Percentiles rank a stretch among this genome's conserved stretches.
phyloP scores from a whole-genome alignment of 2,888 invertebrate genomes.

The Spilarctia lutea region DNA sequence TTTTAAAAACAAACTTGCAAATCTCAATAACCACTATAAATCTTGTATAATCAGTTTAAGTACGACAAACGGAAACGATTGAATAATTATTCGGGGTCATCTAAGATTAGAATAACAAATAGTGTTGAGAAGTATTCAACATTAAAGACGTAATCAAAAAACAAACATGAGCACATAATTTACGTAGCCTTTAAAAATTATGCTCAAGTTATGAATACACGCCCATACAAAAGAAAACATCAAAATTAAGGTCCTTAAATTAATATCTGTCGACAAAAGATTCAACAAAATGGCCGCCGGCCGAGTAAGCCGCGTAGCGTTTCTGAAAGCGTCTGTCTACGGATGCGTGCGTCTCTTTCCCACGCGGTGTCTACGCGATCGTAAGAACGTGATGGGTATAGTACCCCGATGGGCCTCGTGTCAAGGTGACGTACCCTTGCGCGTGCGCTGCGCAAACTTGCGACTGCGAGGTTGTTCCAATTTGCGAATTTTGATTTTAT shows the following conservation, averaged over 20 bases:
- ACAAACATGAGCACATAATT: conserved; percentile 12
- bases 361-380: conserved; percentile 63
- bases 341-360: conserved; percentile 68
- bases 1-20: neutral
- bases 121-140: conserved; percentile 34
- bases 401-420: conserved; percentile 80
- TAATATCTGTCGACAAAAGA: conserved; percentile 74
- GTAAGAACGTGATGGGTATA: conserved; percentile 64
- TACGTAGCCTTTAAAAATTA: neutral
- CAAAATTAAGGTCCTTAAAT: conserved; percentile 56
- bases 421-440: conserved; percentile 83
- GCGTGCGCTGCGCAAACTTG: conserved; percentile 59
- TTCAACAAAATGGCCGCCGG: conserved; percentile 79
- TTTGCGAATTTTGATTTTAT: conserved; percentile 55
- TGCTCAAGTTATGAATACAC: conserved; percentile 18
- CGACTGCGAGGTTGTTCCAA: conserved; percentile 57
- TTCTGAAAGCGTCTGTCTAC: conserved; percentile 85
- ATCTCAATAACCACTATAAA: neutral
- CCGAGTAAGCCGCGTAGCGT: conserved; percentile 76
- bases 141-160: conserved; percentile 3
- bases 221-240: conserved; percentile 29
- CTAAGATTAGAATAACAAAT: conserved; percentile 41
- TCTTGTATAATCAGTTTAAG: neutral
- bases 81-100: conserved; percentile 46
- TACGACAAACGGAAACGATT: conserved; percentile 29